These are phyloP conservation scores for Lissocephala sabroskyi DNA, from an alignment of 2,888 invertebrate genomes.

Conservation along the genomic window DNA sequence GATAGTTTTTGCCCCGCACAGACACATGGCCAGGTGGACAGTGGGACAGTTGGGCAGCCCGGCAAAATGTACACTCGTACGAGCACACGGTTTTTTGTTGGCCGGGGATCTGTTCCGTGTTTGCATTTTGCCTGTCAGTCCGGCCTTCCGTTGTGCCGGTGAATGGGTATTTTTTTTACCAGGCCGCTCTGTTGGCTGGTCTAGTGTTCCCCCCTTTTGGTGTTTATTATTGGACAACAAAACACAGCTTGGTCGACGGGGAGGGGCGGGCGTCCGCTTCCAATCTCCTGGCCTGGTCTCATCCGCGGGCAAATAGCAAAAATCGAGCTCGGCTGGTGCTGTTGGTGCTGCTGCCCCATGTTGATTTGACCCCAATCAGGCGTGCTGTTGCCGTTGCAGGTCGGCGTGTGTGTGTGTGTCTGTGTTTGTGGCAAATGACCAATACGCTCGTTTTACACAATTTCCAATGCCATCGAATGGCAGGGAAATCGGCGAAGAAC, in stretches of 20 bases:
- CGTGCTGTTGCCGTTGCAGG: constrained; percentile 23
- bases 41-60: neutral
- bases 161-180: constrained; percentile 1
- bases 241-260: constrained; percentile 14
- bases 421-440: constrained; percentile 1
- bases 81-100: neutral
- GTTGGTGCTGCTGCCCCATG: constrained; percentile 22
- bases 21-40: too few relatives aligned
- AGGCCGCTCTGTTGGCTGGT: neutral
- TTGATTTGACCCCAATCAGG: constrained; percentile 52
- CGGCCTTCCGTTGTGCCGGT: too few relatives aligned
- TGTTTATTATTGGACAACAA: constrained; percentile 39
- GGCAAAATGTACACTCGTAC: neutral
- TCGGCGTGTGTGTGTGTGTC: neutral
- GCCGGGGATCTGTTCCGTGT: neutral
- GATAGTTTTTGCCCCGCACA: constrained; percentile 28
- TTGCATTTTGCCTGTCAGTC: constrained; percentile 2
- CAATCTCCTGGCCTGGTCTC: neutral
- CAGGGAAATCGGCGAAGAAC: too few relatives aligned
- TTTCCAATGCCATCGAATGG: constrained; percentile 19
- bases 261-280: neutral
- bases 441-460: constrained; percentile 31
- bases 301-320: constrained; percentile 12
- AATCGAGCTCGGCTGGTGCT: constrained; percentile 10
- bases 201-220: constrained; percentile 15